Evolutionary conservation across 2,113 vertebrate genomes (phyloP).

Genomic region (Microtus oregoni): DNA sequence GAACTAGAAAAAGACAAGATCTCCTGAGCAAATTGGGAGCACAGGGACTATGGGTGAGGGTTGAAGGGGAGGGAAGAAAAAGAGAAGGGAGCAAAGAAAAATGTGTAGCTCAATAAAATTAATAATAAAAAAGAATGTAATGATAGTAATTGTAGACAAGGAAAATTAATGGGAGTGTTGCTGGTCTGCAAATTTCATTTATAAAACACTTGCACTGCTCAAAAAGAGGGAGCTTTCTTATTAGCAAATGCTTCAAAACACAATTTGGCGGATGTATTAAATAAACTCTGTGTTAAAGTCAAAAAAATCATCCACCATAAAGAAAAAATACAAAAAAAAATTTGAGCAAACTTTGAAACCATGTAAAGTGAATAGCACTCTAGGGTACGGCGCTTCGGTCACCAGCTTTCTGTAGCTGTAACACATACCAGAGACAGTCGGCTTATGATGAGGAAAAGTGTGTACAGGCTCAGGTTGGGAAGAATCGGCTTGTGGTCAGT

Average conservation of each 20-base stretch:
- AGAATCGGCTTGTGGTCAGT: not conserved
- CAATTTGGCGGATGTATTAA: conserved; percentile 77
- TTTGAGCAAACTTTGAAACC: not conserved
- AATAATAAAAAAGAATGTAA: conserved; percentile 90
- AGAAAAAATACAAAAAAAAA: too few species aligned
- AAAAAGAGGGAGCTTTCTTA: conserved; percentile 86
- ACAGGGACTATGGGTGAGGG: too few species aligned
- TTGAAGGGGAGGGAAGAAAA: too few species aligned
- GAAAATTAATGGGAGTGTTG: conserved; percentile 90
- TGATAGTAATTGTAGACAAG: conserved; percentile 92
- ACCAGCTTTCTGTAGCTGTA: not conserved
- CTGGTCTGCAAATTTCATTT: conserved; percentile 91
- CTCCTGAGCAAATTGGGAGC: too few species aligned
- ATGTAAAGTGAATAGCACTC: not conserved
- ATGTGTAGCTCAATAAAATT: too few species aligned
- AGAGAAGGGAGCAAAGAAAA: too few species aligned
- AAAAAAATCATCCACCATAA: too few species aligned
- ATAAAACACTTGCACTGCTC: conserved; percentile 87
- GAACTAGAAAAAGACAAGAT: too few species aligned
- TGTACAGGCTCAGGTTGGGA: not conserved
- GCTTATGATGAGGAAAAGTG: not conserved
- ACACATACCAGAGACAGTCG: not conserved
- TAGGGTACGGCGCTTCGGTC: fast-evolving
- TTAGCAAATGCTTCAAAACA: conserved; percentile 87
- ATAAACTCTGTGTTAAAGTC: conserved; percentile 78